Conservation (phyloP, 2,888 invertebrate species). For the Osmoderma eremita region DNA sequence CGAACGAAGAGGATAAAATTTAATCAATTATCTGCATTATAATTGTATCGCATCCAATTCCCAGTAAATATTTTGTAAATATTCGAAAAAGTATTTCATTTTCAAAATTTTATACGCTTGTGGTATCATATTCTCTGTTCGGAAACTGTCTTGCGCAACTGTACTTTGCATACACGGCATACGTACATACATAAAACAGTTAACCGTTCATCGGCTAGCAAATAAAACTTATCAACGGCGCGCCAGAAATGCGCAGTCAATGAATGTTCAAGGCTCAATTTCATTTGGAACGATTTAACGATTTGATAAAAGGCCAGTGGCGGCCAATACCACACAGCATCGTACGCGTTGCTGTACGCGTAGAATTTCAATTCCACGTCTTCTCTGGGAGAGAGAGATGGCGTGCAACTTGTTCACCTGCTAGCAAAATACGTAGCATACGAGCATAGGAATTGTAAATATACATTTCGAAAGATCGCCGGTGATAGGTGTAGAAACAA, state of each 20-base stretch:
- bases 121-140: neutral
- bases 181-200: slow-evolving; percentile 2
- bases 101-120: no score
- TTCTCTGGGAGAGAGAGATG: no score
- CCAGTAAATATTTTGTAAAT: no score
- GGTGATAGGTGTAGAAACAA: no score
- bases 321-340: neutral
- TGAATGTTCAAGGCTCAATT: slow-evolving; percentile 35
- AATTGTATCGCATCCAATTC: no score
- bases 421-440: no score
- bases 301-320: slow-evolving; percentile 30
- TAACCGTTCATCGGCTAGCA: slow-evolving; percentile 26
- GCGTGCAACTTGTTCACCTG: no score
- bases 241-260: slow-evolving; percentile 21
- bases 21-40: neutral
- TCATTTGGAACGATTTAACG: slow-evolving; percentile 29
- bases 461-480: no score
- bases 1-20: neutral
- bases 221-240: slow-evolving; percentile 30
- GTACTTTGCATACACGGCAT: neutral
- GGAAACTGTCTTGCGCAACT: slow-evolving; percentile 1
- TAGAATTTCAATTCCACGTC: no score
- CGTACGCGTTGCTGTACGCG: neutral
- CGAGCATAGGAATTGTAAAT: no score
- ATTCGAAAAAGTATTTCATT: no score